These are phyloP conservation scores for Bibio marci DNA, from an alignment of 2,888 invertebrate genomes.

Conservation along the genomic window DNA sequence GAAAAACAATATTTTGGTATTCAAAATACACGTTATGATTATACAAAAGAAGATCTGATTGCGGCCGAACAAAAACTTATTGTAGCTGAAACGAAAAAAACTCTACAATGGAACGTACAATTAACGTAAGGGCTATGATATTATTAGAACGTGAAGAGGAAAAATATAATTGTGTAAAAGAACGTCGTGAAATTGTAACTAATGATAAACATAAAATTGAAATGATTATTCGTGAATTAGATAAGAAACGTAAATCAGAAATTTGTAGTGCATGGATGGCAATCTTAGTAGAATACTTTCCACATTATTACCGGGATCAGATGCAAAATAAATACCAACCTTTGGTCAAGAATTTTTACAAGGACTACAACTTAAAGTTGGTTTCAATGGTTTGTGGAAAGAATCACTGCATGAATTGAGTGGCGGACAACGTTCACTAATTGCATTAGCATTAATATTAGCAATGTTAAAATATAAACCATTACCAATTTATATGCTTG, in stretches of 20 bases:
- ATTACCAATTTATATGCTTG: conserved; percentile 94
- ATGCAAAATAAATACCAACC: conserved; percentile 67
- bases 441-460: conserved; percentile 88
- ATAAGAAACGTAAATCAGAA: conserved; percentile 76
- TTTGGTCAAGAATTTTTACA: conserved; percentile 57
- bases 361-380: conserved; percentile 83
- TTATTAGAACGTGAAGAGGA: conserved; percentile 76
- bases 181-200: conserved; percentile 55
- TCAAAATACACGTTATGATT: conserved; percentile 52
- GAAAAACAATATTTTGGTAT: conserved; percentile 64
- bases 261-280: conserved; percentile 64
- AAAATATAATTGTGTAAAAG: conserved; percentile 44
- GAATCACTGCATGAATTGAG: conserved; percentile 90
- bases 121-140: conserved; percentile 74
- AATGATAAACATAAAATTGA: conserved; percentile 56
- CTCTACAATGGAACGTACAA: conserved; percentile 47
- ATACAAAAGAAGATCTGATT: conserved; percentile 38
- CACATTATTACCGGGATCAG: conserved; percentile 76
- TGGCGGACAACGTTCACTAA: conserved; percentile 91
- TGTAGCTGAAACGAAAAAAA: conserved; percentile 32
- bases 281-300: conserved; percentile 94
- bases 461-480: conserved; percentile 95
- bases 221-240: conserved; percentile 69
- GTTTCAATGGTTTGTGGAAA: conserved; percentile 89
- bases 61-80: conserved; percentile 27